Percentiles rank a stretch among this genome's conserved stretches.
Conservation (phyloP, 2,797 vertebrate species). For the Rhodeus uyekii region DNA sequence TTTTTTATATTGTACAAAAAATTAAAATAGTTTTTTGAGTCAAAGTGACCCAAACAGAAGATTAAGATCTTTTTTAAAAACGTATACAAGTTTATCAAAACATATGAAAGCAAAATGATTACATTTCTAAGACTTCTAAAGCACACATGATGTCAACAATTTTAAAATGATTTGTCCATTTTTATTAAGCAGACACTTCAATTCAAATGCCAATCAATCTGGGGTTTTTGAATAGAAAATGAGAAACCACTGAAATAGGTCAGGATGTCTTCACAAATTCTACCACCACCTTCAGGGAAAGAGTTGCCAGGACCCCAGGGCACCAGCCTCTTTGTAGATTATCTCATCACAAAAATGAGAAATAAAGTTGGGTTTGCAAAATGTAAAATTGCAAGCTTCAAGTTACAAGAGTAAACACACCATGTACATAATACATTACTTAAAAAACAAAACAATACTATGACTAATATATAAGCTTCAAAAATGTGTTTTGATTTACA, state of each 20-base stretch:
- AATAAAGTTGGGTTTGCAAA: neutral
- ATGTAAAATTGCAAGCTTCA: neutral
- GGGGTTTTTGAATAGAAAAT: neutral
- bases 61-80: too few species aligned
- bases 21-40: too few species aligned
- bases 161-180: too few species aligned
- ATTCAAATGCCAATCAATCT: neutral
- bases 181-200: too few species aligned
- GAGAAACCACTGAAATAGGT: neutral
- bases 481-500: too few species aligned
- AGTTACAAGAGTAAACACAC: neutral
- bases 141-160: too few species aligned
- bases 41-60: too few species aligned
- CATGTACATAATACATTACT: neutral
- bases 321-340: neutral
- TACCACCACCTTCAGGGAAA: neutral
- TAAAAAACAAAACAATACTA: neutral
- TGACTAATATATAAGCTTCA: neutral
- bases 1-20: too few species aligned
- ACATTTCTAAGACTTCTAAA: neutral
- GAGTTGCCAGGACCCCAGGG: too few species aligned
- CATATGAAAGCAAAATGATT: neutral
- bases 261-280: neutral
- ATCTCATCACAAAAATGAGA: neutral
- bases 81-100: too few species aligned